Base-by-base conservation (phyloP, 2,888 invertebrate species). In the Drosophila mimetica region DNA sequence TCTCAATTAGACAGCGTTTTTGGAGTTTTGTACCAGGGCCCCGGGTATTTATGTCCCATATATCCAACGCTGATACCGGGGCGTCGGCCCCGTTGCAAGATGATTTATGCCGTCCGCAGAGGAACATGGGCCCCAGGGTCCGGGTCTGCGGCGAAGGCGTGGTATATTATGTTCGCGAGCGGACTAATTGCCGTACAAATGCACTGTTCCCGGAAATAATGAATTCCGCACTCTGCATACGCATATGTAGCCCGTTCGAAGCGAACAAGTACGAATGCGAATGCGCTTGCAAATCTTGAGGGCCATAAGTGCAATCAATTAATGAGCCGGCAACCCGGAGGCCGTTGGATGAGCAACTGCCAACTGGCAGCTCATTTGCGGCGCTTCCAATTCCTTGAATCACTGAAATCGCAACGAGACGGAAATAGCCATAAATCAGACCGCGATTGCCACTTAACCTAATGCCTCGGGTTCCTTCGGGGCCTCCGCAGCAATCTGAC, bases 151-250 rank as follows among this genome's bases (percentile, higher is more conserved):
- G 36, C 36, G 37, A 52, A 47, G 53, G 46, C 41, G 66, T 75
- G 69, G 69, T 59, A 61, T 66, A 75, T 77, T 82, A 74, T 76
- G 80, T 75, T 74, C 63, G 70, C 79, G 84, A 77, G 75, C 77
- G 77, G 79, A 89, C 89, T 90, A 90, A 90, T 90, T 90, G 89
- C 90, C 86, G 85, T 88, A 90, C 91, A 90, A 91, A 90, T 90
- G 89, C 90, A 89, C 89, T 90, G 90, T 90, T 91, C 90, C 90
- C 89, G 90, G 90, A 90, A 90, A 91, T 88, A 83, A 83, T 85
- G 77, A 77, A 81, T 86, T 82, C 82, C 69, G 65, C 51, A 60
- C 75, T 54, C 47, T 32, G 57, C 57, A 34, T 58, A 22, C 32
- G 60, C 48, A 22, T 30, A 9, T 14, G 36, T 14, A 14, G n/a